Percentiles rank a stretch among this genome's conserved stretches.
These are phyloP conservation scores for Gorsachius magnificus DNA, from an alignment of 2,797 vertebrate genomes.

Conservation along the genomic window DNA sequence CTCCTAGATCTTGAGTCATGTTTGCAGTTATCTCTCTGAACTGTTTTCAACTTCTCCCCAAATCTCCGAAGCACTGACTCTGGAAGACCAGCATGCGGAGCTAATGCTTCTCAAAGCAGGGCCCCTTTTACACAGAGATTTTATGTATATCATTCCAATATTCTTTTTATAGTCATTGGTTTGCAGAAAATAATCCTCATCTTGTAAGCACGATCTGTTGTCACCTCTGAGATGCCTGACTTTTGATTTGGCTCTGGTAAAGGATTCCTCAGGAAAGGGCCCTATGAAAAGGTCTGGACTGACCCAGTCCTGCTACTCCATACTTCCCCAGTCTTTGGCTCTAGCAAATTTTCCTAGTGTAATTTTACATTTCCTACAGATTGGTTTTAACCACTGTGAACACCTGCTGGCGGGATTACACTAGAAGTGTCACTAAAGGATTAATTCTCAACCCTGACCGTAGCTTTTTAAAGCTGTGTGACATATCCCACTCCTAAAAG, in stretches of 20 bases:
- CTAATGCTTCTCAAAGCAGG: not conserved
- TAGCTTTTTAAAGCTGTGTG: not conserved
- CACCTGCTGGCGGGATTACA: not conserved
- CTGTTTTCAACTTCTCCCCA: not conserved
- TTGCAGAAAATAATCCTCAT: not conserved
- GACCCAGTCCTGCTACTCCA: not conserved
- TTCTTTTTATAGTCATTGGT: not conserved
- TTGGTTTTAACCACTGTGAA: not conserved
- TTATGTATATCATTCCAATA: not conserved
- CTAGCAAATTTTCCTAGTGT: not conserved
- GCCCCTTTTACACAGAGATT: not conserved
- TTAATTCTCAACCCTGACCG: not conserved
- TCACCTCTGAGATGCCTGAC: not conserved
- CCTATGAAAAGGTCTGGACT: not conserved
- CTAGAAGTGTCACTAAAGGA: not conserved
- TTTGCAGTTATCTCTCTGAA: not conserved
- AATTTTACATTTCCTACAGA: not conserved
- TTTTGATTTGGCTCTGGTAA: not conserved
- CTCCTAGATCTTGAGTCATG: not conserved
- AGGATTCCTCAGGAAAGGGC: not conserved
- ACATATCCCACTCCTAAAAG: not conserved
- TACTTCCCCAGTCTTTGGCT: not conserved
- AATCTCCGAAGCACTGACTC: not conserved
- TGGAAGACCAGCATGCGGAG: not conserved
- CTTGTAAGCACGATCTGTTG: not conserved